Base-by-base conservation (phyloP, 2,888 invertebrate genomes). In the Aphidoletes aphidimyza region DNA sequence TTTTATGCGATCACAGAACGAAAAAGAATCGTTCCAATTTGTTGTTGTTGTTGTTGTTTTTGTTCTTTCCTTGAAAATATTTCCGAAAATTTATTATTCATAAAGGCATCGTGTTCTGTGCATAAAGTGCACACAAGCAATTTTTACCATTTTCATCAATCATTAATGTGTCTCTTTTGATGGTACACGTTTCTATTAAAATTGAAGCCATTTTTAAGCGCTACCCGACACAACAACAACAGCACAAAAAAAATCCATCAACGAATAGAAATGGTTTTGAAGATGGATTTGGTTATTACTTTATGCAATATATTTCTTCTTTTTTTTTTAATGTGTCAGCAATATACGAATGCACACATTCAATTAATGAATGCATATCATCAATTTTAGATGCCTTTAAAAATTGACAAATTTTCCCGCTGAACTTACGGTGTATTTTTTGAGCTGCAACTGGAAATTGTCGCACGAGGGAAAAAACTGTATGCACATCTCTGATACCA, bases 301-400 rank as follows among this genome's bases (percentile, higher is more conserved):
- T 22, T 26, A 69, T 69, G 69, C 8, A 19, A 47, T 14, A 47
- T 47, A 3, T 8, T 19, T 14, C 17, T n/a, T n/a, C n/a, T n/a
- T n/a, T n/a, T n/a, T n/a, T n/a, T n/a, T n/a, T n/a, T n/a, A n/a
- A n/a, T n/a, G n/a, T n/a, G n/a, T n/a, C n/a, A n/a, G n/a, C n/a
- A n/a, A n/a, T n/a, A n/a, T n/a, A n/a, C n/a, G n/a, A n/a, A n/a
- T 69, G 69, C 30, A 69, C 69, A 69, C 17, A 30, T 69, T 69
- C 69, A 69, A 69, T 69, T 69, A 69, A 69, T 69, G 69, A 30
- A 69, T 30, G 69, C 69, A 69, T 69, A 34, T 30, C 69, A 69
- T 69, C 69, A 69, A 69, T 69, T 69, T 69, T 69, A 69, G 69
- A 69, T 69, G 69, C 69, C 30, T 69, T 69, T 69, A 69, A 30